Percentiles rank a stretch among this genome's conserved stretches.
phyloP scores from a whole-genome alignment of 23 tunicate species.

The Halocynthia roretzi region DNA sequence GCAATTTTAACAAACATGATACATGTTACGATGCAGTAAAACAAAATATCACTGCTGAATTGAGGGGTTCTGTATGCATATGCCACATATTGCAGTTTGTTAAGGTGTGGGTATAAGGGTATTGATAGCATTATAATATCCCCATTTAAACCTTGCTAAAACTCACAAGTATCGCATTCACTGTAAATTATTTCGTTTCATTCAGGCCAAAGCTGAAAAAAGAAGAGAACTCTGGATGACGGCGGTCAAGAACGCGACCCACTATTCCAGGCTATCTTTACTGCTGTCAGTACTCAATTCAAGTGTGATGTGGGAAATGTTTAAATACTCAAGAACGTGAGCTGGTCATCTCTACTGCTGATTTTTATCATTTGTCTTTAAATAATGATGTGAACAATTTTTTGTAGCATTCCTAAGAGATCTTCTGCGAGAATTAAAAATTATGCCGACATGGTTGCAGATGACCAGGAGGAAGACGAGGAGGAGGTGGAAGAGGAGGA shows the following conservation, averaged over 20 bases:
- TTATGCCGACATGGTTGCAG: constrained; percentile 41
- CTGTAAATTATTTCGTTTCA: no score
- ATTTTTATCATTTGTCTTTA: not conserved
- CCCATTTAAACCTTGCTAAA: no score
- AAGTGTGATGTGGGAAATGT: constrained; percentile 66
- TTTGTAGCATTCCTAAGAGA: constrained; percentile 15
- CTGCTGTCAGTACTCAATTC: constrained; percentile 47
- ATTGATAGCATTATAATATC: no score
- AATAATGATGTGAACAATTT: not conserved
- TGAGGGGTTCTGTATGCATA: no score
- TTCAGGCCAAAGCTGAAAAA: constrained; percentile 45
- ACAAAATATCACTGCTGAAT: no score
- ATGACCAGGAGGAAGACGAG: constrained; percentile 19
- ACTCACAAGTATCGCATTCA: no score
- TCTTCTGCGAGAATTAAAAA: constrained; percentile 26
- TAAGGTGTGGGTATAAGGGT: no score
- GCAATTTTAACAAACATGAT: no score
- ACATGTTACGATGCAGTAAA: no score
- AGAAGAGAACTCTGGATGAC: constrained; percentile 37
- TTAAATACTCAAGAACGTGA: constrained; percentile 41
- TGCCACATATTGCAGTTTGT: no score
- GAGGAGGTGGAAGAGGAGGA: constrained; percentile 30
- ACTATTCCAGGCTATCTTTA: constrained; percentile 39
- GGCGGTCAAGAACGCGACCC: constrained; percentile 43
- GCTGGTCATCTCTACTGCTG: not conserved